phyloP scores from a whole-genome alignment of 2,113 vertebrate species.

The Sitta europaea region DNA sequence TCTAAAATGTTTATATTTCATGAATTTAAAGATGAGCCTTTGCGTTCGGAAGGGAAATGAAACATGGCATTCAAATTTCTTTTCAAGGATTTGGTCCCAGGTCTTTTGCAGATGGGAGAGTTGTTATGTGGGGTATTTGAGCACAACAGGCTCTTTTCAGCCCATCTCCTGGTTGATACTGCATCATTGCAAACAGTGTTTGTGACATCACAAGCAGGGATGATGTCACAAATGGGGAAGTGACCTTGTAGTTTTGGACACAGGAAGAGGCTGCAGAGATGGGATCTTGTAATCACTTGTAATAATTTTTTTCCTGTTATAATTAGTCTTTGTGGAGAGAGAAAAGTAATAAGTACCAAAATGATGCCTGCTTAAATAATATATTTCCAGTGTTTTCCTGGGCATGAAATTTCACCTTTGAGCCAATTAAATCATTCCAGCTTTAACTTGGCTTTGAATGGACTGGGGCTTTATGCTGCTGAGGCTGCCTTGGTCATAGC shows the following conservation, averaged over 20 bases:
- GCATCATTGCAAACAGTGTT: not conserved
- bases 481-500: not conserved
- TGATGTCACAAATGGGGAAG: not conserved
- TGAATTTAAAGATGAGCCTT: conserved; percentile 13
- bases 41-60: not conserved
- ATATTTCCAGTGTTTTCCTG: conserved; percentile 18
- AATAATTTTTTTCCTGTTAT: not conserved
- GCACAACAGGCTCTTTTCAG: not conserved
- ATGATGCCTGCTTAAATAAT: conserved; percentile 35
- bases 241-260: not conserved
- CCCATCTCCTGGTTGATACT: not conserved
- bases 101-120: not conserved
- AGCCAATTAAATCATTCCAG: conserved; percentile 60
- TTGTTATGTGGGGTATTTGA: not conserved
- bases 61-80: not conserved
- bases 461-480: conserved; percentile 12
- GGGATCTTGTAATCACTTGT: not conserved
- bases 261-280: not conserved
- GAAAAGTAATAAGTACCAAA: not conserved
- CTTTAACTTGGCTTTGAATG: not conserved
- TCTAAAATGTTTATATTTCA: not conserved
- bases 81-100: not conserved
- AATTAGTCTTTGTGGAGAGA: conserved; percentile 15
- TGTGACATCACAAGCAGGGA: not conserved
- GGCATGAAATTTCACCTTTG: conserved; percentile 36